Percentiles rank a stretch among this genome's conserved stretches.
Conservation (phyloP, 2,797 vertebrate species). For the Danio aesculapii region DNA sequence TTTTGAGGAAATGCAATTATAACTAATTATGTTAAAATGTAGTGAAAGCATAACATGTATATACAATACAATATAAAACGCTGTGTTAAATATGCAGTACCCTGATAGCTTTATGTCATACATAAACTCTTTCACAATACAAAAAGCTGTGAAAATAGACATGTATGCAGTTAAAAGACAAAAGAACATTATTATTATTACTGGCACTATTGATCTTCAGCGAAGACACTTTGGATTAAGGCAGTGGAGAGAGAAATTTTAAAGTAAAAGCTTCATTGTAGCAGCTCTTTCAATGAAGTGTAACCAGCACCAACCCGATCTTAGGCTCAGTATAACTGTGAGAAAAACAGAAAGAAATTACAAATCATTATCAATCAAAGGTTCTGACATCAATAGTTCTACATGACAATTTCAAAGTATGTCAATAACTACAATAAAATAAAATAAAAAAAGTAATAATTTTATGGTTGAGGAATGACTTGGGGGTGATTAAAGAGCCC, state of each 20-base stretch:
- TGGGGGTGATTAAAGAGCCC: too few species aligned
- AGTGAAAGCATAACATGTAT: conserved; percentile 5
- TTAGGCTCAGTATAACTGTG: conserved; percentile 91
- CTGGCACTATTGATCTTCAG: not conserved
- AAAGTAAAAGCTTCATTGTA: conserved; percentile 63
- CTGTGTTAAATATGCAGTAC: conserved; percentile 10
- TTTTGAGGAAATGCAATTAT: not conserved
- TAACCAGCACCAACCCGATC: conserved; percentile 88
- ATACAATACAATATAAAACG: not conserved
- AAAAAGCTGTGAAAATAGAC: not conserved
- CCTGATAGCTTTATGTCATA: not conserved
- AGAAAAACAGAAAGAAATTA: conserved; percentile 19
- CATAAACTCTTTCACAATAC: not conserved
- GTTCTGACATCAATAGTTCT: not conserved
- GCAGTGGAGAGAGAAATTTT: not conserved
- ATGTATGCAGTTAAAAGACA: not conserved
- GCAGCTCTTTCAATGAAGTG: conserved; percentile 72
- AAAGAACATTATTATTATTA: conserved; percentile 14
- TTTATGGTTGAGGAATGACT: too few species aligned
- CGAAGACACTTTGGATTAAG: conserved; percentile 33
- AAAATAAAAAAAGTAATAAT: too few species aligned
- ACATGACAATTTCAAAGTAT: not conserved
- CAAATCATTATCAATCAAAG: not conserved
- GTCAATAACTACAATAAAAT: not conserved
- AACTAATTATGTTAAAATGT: not conserved